A percentile compares a stretch with the other conserved stretches of the same genome.
Conservation (phyloP, 2,113 vertebrate species). For the Phyllopteryx taeniolatus region DNA sequence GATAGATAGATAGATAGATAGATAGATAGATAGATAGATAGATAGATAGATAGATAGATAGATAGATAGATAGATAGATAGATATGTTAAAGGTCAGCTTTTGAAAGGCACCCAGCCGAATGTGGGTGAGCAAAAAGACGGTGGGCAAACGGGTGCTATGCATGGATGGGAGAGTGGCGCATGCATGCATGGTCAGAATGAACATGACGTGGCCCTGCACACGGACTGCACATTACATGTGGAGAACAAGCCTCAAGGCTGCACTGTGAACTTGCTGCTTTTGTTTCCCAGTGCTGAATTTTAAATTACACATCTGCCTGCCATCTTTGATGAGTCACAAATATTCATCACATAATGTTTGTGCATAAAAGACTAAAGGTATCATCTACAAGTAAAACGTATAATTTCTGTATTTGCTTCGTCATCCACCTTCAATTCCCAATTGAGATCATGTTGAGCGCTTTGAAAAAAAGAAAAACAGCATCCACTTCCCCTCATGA, state of each 20-base stretch:
- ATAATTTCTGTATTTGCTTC: slow-evolving; percentile 50
- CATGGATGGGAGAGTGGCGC: neutral
- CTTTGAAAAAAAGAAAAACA: slow-evolving; percentile 53
- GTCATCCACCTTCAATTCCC: slow-evolving; percentile 50
- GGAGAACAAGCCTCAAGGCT: neutral
- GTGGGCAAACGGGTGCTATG: slow-evolving; percentile 28
- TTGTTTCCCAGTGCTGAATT: slow-evolving; percentile 30
- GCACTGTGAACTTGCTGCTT: slow-evolving; percentile 7
- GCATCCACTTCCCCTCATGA: slow-evolving; percentile 58
- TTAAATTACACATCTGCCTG: slow-evolving; percentile 35
- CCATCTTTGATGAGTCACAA: slow-evolving; percentile 27
- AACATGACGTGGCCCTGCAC: neutral
- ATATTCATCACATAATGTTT: slow-evolving; percentile 4
- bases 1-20: slow-evolving; percentile 1
- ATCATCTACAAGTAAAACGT: neutral
- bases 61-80: neutral
- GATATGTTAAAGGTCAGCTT: slow-evolving; percentile 37
- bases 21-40: neutral
- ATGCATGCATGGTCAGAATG: neutral
- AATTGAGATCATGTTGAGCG: slow-evolving; percentile 61
- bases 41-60: neutral
- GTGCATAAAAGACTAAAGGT: neutral
- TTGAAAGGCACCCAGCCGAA: slow-evolving; percentile 11
- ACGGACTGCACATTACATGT: neutral
- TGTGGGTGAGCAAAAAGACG: neutral